Evolutionary conservation across 2,113 vertebrate genomes (phyloP).

Genomic region (Amazona guildingii): DNA sequence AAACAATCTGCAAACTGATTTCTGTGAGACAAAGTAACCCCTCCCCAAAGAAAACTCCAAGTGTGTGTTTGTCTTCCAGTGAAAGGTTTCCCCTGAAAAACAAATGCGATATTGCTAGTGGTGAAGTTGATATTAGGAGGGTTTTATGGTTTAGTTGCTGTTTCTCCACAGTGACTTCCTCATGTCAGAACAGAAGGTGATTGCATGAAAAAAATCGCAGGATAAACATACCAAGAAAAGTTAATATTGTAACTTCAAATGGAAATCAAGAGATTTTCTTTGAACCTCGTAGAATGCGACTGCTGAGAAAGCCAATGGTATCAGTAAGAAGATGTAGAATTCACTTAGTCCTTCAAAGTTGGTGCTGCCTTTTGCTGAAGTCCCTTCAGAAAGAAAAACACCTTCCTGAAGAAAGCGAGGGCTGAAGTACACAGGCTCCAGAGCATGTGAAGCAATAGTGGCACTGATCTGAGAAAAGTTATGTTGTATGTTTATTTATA

Average conservation of each 20-base stretch:
- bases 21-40: not conserved
- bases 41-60: not conserved
- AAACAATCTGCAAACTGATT: not conserved
- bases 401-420: not conserved
- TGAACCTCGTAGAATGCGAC: not conserved
- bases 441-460: not conserved
- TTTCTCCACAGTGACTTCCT: not conserved
- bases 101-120: not conserved
- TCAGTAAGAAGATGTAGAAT: not conserved
- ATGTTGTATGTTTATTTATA: not conserved
- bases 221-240: not conserved
- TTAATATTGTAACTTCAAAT: not conserved
- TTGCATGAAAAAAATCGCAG: not conserved
- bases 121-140: not conserved
- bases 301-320: not conserved
- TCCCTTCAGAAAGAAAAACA: not conserved
- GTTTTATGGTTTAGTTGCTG: not conserved
- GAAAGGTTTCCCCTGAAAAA: not conserved
- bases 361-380: not conserved
- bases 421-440: not conserved
- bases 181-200: not conserved
- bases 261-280: not conserved
- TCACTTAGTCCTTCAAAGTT: not conserved
- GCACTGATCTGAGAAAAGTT: not conserved
- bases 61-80: not conserved